phyloP scores from a whole-genome alignment of 2,797 vertebrate species.

The Prionace glauca region DNA sequence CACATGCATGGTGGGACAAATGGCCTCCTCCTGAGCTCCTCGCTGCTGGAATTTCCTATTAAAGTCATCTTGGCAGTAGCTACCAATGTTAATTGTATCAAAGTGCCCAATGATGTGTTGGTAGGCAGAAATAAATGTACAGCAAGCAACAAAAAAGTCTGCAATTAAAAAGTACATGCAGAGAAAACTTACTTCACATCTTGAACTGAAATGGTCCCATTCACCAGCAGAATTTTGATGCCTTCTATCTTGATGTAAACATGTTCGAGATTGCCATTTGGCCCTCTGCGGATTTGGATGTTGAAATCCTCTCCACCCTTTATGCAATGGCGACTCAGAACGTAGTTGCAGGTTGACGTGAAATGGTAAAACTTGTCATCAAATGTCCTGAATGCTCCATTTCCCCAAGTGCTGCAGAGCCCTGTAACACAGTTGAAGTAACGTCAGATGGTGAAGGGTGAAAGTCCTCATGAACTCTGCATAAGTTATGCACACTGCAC shows the following conservation, averaged over 20 bases:
- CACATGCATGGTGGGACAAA: neutral
- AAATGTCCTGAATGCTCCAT: conserved; percentile 57
- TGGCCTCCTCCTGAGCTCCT: neutral
- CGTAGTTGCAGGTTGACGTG: conserved; percentile 55
- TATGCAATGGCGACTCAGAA: conserved; percentile 55
- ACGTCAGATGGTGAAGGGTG: neutral
- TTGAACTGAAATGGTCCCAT: conserved; percentile 55
- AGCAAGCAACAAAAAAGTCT: neutral
- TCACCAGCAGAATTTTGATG: conserved; percentile 53
- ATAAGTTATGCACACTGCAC: neutral
- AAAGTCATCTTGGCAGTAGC: neutral
- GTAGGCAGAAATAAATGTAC: neutral
- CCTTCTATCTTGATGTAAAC: conserved; percentile 61
- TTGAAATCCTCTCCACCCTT: conserved; percentile 58
- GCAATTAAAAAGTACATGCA: neutral
- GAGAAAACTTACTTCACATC: conserved; percentile 52
- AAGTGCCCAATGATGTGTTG: neutral
- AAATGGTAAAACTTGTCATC: conserved; percentile 52
- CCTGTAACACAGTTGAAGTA: conserved; percentile 48
- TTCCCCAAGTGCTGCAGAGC: conserved; percentile 61
- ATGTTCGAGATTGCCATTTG: conserved; percentile 50
- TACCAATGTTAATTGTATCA: neutral
- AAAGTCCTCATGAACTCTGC: neutral
- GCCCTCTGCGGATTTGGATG: conserved; percentile 52
- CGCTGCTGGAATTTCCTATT: neutral